A percentile compares a stretch with the other conserved stretches of the same genome.
These are phyloP conservation scores for Leptoclinus maculatus DNA, from an alignment of 2,797 vertebrate genomes.

Conservation along the genomic window DNA sequence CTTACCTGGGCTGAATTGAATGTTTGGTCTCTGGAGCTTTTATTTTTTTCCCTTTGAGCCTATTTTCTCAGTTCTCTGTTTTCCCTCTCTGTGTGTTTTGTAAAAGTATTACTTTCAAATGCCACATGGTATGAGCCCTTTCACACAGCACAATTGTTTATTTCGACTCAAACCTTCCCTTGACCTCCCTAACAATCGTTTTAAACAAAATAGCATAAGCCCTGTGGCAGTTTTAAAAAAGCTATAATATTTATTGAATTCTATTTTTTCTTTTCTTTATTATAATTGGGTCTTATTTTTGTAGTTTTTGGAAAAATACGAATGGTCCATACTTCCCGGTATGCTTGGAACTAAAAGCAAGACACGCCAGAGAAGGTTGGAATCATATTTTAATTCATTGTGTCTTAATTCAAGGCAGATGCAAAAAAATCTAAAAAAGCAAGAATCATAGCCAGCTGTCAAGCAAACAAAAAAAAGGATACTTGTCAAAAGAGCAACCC, in stretches of 20 bases:
- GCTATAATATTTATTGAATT: not conserved
- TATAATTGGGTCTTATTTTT: not conserved
- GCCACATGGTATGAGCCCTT: slow-evolving; percentile 13
- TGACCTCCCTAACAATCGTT: slow-evolving; percentile 20
- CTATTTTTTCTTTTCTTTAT: not conserved
- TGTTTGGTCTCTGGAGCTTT: slow-evolving; percentile 36
- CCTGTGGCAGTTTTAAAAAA: not conserved
- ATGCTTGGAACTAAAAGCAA: not conserved
- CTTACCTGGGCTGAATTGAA: slow-evolving; percentile 42
- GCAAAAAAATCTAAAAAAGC: not conserved
- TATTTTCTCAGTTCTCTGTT: slow-evolving; percentile 18
- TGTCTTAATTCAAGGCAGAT: not conserved
- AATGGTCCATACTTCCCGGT: not conserved
- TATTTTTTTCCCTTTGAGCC: slow-evolving; percentile 29
- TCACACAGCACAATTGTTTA: slow-evolving; percentile 28
- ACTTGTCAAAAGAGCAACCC: not conserved
- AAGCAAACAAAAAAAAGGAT: not conserved
- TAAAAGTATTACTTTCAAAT: slow-evolving; percentile 39
- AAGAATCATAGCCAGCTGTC: not conserved
- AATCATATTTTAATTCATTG: not conserved
- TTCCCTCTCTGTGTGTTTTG: not conserved
- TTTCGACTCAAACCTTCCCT: slow-evolving; percentile 38
- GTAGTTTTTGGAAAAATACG: not conserved
- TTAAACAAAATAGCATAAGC: slow-evolving; percentile 22
- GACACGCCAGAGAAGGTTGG: not conserved